A percentile compares a stretch with the other conserved stretches of the same genome.
These are phyloP conservation scores for Cyaniris semiargus DNA, from an alignment of 2,888 invertebrate genomes.

Conservation along the genomic window DNA sequence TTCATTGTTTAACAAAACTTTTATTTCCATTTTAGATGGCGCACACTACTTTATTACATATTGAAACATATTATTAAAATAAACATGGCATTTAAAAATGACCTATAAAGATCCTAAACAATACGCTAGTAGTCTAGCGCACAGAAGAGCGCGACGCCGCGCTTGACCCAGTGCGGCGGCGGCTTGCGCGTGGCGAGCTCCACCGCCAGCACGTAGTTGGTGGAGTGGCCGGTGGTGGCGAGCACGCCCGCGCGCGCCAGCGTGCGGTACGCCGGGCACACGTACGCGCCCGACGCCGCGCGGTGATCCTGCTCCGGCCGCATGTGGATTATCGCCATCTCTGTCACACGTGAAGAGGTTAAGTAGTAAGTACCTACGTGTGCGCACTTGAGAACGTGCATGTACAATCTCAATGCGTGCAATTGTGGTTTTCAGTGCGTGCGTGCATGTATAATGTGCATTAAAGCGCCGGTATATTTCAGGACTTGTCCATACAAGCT, in stretches of 20 bases:
- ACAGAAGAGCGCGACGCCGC: constrained; percentile 88
- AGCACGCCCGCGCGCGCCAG: constrained; percentile 86
- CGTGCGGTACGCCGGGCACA: constrained; percentile 89
- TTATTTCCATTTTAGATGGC: too few relatives aligned
- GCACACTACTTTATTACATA: too few relatives aligned
- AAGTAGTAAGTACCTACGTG: not conserved
- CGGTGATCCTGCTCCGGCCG: constrained; percentile 83
- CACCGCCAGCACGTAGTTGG: constrained; percentile 90
- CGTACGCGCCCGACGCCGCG: constrained; percentile 76
- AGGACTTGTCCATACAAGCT: too few relatives aligned
- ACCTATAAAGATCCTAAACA: not conserved
- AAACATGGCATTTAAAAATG: not conserved
- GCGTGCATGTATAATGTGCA: too few relatives aligned
- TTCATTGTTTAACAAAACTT: too few relatives aligned
- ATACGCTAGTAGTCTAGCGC: constrained; percentile 79
- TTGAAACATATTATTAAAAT: not conserved
- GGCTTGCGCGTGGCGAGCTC: constrained; percentile 83
- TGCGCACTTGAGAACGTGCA: too few relatives aligned
- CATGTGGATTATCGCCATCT: constrained; percentile 86
- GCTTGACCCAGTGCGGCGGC: constrained; percentile 87
- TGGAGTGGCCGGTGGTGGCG: constrained; percentile 91
- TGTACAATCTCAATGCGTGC: too few relatives aligned
- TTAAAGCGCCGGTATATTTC: too few relatives aligned
- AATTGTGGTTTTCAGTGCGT: too few relatives aligned
- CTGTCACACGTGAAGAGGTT: constrained; percentile 53